These are phyloP conservation scores for Cynoglossus semilaevis DNA, from an alignment of 2,113 vertebrate genomes.

Conservation along the genomic window DNA sequence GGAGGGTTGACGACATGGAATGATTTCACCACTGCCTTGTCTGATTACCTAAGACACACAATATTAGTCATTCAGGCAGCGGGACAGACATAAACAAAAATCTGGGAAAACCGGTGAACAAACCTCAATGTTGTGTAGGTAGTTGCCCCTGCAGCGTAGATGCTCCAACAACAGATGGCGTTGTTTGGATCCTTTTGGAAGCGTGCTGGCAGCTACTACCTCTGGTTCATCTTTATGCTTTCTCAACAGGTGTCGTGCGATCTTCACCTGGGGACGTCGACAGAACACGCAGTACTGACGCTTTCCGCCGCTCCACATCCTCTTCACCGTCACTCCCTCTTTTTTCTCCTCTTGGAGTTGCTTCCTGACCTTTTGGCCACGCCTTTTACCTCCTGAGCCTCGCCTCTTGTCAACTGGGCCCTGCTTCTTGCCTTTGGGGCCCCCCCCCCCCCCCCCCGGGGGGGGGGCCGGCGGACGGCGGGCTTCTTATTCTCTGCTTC, in stretches of 20 bases:
- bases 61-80: background rate
- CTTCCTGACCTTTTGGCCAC: slow-evolving; percentile 15
- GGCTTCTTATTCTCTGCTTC: slow-evolving; percentile 12
- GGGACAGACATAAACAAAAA: background rate
- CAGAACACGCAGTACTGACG: slow-evolving; percentile 62
- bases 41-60: slow-evolving; percentile 47
- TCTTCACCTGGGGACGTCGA: slow-evolving; percentile 54
- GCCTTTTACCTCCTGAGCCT: background rate
- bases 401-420: slow-evolving; percentile 3
- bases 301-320: slow-evolving; percentile 25
- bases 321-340: slow-evolving; percentile 56
- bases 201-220: slow-evolving; percentile 30
- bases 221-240: slow-evolving; percentile 50
- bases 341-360: slow-evolving; percentile 20
- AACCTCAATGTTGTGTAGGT: slow-evolving; percentile 63
- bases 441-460: background rate
- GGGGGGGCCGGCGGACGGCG: fast-evolving
- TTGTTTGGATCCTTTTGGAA: slow-evolving; percentile 45
- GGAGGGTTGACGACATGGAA: slow-evolving; percentile 55
- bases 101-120: background rate
- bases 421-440: slow-evolving; percentile 24
- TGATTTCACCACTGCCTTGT: slow-evolving; percentile 44
- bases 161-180: slow-evolving; percentile 60
- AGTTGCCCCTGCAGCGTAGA: slow-evolving; percentile 58
- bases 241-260: slow-evolving; percentile 55